Evolutionary conservation across 2,113 vertebrate species (phyloP).

Genomic region (Forbesichthys agassizii): DNA sequence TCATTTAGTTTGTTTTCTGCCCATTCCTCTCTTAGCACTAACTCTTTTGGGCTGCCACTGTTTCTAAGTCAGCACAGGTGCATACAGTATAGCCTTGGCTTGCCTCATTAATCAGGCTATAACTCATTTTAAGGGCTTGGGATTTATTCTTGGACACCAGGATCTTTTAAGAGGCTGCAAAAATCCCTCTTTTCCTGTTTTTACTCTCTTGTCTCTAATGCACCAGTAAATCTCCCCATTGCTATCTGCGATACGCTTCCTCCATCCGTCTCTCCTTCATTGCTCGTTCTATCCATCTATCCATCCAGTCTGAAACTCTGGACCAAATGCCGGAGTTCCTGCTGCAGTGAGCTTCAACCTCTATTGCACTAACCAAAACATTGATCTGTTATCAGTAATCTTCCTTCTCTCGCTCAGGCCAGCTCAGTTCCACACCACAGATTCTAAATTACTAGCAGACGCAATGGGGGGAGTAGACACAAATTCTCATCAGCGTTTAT

Average conservation of each 20-base stretch:
- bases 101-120: slow-evolving; percentile 25
- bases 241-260: slow-evolving; percentile 23
- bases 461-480: slow-evolving; percentile 5
- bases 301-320: neutral
- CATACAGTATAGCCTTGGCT: neutral
- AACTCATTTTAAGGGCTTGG: slow-evolving; percentile 29
- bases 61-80: slow-evolving; percentile 12
- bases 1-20: no score
- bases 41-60: neutral
- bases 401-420: slow-evolving; percentile 3
- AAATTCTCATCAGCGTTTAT: slow-evolving; percentile 50
- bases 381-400: slow-evolving; percentile 23
- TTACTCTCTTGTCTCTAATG: slow-evolving; percentile 2
- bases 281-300: slow-evolving; percentile 4
- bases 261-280: slow-evolving; percentile 23
- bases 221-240: slow-evolving; percentile 6
- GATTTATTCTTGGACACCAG: slow-evolving; percentile 46
- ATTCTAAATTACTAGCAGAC: slow-evolving; percentile 47
- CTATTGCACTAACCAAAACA: neutral
- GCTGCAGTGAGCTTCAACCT: neutral
- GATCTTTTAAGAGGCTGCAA: slow-evolving; percentile 41
- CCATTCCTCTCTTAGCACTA: neutral
- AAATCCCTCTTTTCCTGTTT: slow-evolving; percentile 38
- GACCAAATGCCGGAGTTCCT: neutral
- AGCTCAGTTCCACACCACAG: slow-evolving; percentile 5